Evolutionary conservation across 2,888 invertebrate species (phyloP).

Genomic region (Danaus chrysippus): DNA sequence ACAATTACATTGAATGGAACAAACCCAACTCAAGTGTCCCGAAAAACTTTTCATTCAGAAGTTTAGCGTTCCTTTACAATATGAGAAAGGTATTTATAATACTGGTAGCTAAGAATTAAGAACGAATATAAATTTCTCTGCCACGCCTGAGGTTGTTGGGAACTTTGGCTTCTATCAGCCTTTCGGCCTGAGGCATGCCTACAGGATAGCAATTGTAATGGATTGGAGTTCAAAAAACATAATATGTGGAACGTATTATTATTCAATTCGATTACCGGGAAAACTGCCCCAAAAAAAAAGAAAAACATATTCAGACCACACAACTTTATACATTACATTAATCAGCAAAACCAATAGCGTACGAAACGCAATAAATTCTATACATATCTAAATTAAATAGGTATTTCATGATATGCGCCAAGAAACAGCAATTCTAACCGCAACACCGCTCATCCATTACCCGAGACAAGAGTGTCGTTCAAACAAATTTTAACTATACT

Average conservation of each 20-base stretch:
- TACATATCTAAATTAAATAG: too few species aligned
- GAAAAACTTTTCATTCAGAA: slow-evolving; percentile 6
- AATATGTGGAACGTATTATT: too few species aligned
- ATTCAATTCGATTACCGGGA: too few species aligned
- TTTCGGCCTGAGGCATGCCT: slow-evolving; percentile 25
- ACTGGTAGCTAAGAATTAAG: slow-evolving; percentile 17
- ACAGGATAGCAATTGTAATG: slow-evolving; percentile 38
- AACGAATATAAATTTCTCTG: slow-evolving; percentile 30
- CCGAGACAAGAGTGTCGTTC: slow-evolving; percentile 7
- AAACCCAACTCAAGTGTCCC: slow-evolving; percentile 3
- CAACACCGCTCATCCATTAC: slow-evolving; percentile 7
- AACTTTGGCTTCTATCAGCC: slow-evolving; percentile 28
- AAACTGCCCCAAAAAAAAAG: too few species aligned
- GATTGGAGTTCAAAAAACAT: slow-evolving; percentile 31
- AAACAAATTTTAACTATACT: slow-evolving; percentile 7
- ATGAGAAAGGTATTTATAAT: slow-evolving; percentile 7
- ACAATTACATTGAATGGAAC: slow-evolving; percentile 5
- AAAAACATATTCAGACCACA: too few species aligned
- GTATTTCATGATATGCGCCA: too few species aligned
- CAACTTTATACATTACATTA: too few species aligned
- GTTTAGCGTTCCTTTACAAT: slow-evolving; percentile 5
- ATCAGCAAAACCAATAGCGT: too few species aligned
- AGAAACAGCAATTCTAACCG: background rate
- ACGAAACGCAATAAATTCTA: too few species aligned
- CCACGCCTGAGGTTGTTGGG: slow-evolving; percentile 30